Conservation (phyloP, 2,113 vertebrate species). For the Formicarius rufipectus region DNA sequence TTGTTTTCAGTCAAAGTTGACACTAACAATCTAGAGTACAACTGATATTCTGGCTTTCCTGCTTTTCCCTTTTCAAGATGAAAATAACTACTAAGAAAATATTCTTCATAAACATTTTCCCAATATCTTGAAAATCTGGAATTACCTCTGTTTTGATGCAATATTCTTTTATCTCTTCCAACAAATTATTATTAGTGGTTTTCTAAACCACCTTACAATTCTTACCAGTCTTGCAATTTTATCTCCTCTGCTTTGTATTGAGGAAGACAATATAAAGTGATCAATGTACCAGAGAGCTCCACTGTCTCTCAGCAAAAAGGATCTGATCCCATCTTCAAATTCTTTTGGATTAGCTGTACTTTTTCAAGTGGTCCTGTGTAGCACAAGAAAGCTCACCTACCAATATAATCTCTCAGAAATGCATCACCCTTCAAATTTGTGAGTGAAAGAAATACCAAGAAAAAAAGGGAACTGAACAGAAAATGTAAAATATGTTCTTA, state of each 20-base stretch:
- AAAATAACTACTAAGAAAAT: background rate
- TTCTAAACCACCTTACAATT: background rate
- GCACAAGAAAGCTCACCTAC: background rate
- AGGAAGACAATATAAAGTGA: background rate
- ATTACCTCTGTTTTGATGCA: background rate
- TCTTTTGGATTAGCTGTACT: background rate
- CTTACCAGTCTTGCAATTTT: background rate
- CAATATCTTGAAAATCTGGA: background rate
- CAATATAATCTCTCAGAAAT: background rate
- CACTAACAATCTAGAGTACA: background rate
- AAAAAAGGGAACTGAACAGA: background rate
- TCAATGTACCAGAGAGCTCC: background rate
- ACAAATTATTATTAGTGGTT: background rate
- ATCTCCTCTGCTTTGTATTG: background rate
- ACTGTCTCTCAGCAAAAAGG: background rate
- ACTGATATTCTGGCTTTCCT: background rate
- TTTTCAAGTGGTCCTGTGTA: background rate
- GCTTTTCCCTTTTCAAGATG: background rate
- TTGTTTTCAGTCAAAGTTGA: background rate
- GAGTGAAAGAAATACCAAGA: background rate
- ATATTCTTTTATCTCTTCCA: background rate
- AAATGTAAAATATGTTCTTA: background rate
- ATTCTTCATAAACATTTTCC: background rate
- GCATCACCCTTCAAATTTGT: rapidly evolving
- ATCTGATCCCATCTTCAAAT: background rate